A percentile compares a stretch with the other conserved stretches of the same genome.
These are phyloP conservation scores for Rotaria socialis DNA, from an alignment of 2,888 invertebrate species.

Conservation along the genomic window DNA sequence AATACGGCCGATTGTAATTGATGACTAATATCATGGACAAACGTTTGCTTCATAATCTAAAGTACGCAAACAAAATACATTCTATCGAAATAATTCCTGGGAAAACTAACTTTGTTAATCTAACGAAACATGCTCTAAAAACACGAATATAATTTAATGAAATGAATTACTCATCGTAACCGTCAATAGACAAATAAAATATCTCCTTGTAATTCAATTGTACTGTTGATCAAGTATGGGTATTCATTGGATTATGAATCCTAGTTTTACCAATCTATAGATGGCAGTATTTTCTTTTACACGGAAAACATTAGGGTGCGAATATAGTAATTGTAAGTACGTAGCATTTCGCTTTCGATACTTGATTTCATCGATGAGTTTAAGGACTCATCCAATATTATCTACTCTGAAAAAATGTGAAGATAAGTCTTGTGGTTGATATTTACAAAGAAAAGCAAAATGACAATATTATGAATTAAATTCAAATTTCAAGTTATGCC, in stretches of 20 bases:
- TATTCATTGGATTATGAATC: not conserved
- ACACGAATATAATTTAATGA: not conserved
- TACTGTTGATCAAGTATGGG: not conserved
- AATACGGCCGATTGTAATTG: conserved; percentile 21
- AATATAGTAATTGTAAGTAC: too few species aligned
- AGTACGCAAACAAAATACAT: not conserved
- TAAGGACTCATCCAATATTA: too few species aligned
- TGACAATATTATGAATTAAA: too few species aligned
- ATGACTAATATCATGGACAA: conserved; percentile 29
- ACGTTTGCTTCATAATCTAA: conserved; percentile 15
- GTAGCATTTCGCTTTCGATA: too few species aligned
- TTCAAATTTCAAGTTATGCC: too few species aligned
- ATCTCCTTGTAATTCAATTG: not conserved
- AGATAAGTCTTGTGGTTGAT: too few species aligned
- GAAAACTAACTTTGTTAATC: not conserved
- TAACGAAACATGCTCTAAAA: not conserved
- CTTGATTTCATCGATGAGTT: too few species aligned
- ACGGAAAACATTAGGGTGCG: too few species aligned
- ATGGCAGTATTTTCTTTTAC: not conserved
- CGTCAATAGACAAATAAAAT: not conserved
- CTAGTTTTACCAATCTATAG: not conserved
- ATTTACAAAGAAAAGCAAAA: too few species aligned
- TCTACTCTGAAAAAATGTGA: too few species aligned
- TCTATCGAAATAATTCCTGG: not conserved
- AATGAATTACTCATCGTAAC: not conserved